Conservation (phyloP, 2,888 invertebrate genomes). For the Marronus borbonicus region DNA sequence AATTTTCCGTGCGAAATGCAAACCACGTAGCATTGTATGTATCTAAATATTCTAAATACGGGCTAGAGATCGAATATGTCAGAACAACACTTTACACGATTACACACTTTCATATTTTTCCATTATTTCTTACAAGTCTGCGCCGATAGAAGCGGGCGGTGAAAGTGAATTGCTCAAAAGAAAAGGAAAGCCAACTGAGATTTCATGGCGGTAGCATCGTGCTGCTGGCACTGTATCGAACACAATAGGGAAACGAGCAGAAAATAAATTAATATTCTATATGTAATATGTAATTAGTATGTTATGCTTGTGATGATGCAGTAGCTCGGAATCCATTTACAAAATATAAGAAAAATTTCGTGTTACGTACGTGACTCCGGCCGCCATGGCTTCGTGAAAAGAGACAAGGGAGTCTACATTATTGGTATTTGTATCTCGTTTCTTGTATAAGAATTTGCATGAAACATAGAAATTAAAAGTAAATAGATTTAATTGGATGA, state of each 20-base stretch:
- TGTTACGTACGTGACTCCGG: too few relatives aligned
- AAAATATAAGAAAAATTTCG: too few relatives aligned
- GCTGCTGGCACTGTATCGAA: neutral
- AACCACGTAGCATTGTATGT: neutral
- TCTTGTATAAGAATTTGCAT: too few relatives aligned
- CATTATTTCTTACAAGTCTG: neutral
- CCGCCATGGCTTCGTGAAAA: too few relatives aligned
- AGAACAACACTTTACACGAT: neutral
- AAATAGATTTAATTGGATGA: too few relatives aligned
- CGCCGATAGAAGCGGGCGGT: neutral
- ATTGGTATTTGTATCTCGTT: too few relatives aligned
- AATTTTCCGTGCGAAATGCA: neutral
- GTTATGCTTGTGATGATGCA: too few relatives aligned
- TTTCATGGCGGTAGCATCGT: conserved; percentile 9
- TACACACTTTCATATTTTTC: conserved; percentile 27
- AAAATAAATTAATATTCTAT: conserved; percentile 25
- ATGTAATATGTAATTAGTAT: neutral
- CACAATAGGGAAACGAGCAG: conserved; percentile 21
- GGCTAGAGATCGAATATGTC: neutral
- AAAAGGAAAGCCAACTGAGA: conserved; percentile 24
- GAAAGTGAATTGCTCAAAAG: conserved; percentile 37
- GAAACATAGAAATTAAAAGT: too few relatives aligned
- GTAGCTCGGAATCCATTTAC: too few relatives aligned
- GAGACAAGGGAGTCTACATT: too few relatives aligned
- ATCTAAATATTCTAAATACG: neutral